phyloP scores from a whole-genome alignment of 2,113 vertebrate species.

The Nothobranchius furzeri region DNA sequence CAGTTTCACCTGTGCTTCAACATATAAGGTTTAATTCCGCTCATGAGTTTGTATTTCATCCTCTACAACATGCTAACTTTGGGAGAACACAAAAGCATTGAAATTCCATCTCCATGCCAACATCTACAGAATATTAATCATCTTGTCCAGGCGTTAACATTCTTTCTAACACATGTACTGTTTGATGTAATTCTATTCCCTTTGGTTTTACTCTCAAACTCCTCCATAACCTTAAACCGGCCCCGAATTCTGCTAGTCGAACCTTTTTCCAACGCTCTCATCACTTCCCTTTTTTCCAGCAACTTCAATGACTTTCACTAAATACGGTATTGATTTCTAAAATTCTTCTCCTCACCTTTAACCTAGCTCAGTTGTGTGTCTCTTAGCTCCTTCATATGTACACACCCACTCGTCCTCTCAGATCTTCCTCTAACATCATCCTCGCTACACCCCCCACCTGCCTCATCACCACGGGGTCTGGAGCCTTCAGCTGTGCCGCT shows the following conservation, averaged over 20 bases:
- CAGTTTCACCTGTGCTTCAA: too few relatives aligned
- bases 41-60: too few relatives aligned
- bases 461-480: background rate
- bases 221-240: background rate
- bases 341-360: background rate
- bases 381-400: background rate
- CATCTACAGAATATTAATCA: background rate
- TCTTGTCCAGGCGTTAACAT: background rate
- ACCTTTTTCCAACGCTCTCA: background rate
- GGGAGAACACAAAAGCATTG: too few relatives aligned
- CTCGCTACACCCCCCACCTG: background rate
- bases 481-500: background rate
- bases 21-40: too few relatives aligned
- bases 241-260: background rate
- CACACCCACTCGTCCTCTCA: background rate
- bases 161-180: background rate
- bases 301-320: background rate
- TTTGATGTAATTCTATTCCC: background rate
- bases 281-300: background rate
- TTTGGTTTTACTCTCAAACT: background rate
- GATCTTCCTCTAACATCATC: constrained; percentile 4
- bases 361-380: background rate
- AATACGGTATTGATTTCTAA: background rate
- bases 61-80: too few relatives aligned
- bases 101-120: too few relatives aligned